phyloP scores from a whole-genome alignment of 1,140 invertebrate genomes.

The Platyscapa corneri region DNA sequence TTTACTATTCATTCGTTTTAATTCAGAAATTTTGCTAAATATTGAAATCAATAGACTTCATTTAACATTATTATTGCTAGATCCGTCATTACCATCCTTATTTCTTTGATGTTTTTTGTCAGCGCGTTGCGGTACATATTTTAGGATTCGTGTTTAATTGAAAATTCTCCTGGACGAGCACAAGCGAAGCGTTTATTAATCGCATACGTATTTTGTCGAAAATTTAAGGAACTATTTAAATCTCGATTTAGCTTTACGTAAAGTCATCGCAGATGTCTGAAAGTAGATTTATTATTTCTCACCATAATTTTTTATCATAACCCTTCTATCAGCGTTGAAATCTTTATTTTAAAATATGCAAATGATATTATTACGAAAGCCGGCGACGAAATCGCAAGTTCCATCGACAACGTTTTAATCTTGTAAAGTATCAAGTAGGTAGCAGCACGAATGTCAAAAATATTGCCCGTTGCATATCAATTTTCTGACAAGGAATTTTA shows the following conservation, averaged over 20 bases:
- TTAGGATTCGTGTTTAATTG: not conserved
- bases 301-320: not conserved
- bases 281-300: not conserved
- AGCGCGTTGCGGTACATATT: too few relatives aligned
- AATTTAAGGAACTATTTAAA: too few relatives aligned
- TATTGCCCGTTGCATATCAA: conserved; percentile 14
- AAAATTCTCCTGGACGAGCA: not conserved
- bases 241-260: too few relatives aligned
- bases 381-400: conserved; percentile 7
- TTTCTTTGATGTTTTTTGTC: too few relatives aligned
- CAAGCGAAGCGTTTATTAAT: too few relatives aligned
- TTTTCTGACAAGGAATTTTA: conserved; percentile 37
- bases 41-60: too few relatives aligned
- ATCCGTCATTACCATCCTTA: too few relatives aligned
- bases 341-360: conserved; percentile 22
- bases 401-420: conserved; percentile 34
- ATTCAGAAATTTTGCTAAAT: too few relatives aligned
- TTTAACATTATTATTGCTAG: too few relatives aligned
- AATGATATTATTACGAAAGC: not conserved
- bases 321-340: not conserved
- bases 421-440: conserved; percentile 19
- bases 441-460: conserved; percentile 31
- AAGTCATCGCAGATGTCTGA: not conserved
- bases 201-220: too few relatives aligned
- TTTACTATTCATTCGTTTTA: not conserved